Evolutionary conservation across 2,888 invertebrate species (phyloP), one percentile per base, ranked within the genome.

Genomic region (Caenorhabditis sinica): DNA sequence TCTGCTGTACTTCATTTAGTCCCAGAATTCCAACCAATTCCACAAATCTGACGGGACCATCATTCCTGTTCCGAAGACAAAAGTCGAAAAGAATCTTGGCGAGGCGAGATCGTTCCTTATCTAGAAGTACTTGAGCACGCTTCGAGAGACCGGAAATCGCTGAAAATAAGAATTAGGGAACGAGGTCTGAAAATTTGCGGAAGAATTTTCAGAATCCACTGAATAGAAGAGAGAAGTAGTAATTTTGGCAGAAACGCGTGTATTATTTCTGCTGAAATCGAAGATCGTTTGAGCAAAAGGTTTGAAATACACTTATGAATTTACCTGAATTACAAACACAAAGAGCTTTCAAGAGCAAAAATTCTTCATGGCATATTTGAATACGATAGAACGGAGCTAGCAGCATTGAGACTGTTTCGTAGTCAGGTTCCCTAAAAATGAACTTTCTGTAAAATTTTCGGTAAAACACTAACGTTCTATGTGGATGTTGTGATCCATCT

Each of bases 241-340:
- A 2, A 2, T 2, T 45, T 17, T 45, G 15, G 17, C 15, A 45
- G 2, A 2, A 45, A 15, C 45, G 17, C 0, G 15, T 15, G 0
- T 45, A 17, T 45, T 45, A 17, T 45, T 45, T 11, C 15, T 45
- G 9, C 4, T 45, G 45, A 45, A 15, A 45, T 45, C 45, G 17
- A 13, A 45, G 2, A 45, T 3, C 17, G 11, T 4, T 45, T 15
- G 2, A 45, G 45, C 45, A 45, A 8, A 2, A 13, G 45, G 11
- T 2, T 45, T 45, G 3, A 45, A 15, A 15, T 3, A 15, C 6
- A 45, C 17, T 6, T 17, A 30, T n/a, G 28, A 6, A n/a, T 28
- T 43, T 15, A 68, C 76, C 76, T 60, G 76, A 36, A 68, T 76
- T 76, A 28, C 76, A 76, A 15, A 68, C 9, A 30, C 60, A 75